Base-by-base conservation (phyloP, 2,797 vertebrate species). In the Anabacerthia variegaticeps region DNA sequence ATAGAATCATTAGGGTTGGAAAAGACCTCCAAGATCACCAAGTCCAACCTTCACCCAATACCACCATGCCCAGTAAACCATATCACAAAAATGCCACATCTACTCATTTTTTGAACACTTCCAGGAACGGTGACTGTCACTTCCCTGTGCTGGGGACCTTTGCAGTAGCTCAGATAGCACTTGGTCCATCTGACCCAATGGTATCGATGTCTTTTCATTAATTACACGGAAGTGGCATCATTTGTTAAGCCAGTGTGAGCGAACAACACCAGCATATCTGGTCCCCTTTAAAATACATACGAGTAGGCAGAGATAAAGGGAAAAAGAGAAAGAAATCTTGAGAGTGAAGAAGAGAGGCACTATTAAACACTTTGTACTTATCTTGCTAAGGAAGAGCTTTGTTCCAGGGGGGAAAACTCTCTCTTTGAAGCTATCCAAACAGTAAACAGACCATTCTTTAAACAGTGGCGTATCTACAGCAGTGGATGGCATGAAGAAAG, bases 331-430 rank as follows among this genome's bases (percentile, higher is more conserved):
- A 79, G 59, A 93, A 95, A 95, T 96, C 91, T 88, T 75, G 89
- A 91, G 59, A 89, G 46, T 11, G 0, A 74, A 85, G 78, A 85
- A 92, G 75, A 92, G 76, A 96, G 79, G 52, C 59, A 87, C 94
- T 95, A 95, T 97, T 97, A 97, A 97, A 92, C 76, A 88, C 71
- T 92, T 56, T 65, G 39, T n/a, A 95, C 88, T 96, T 97, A 96
- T 96, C 95, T 96, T 92, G 67, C 89, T 76, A 81, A 85, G 76
- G 82, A 92, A 95, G 49, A 90, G 95, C 85, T 93, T 95, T 85
- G 75, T 93, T 94, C 62, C 62, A 26, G n/a, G 28, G 27, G 46
- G 7, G 36, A 67, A 82, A 94, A 34, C 68, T 90, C 81, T 72
- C 80, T 66, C 73, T 89, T 44, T 88, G 92, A 91, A 95, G 76